phyloP scores from a whole-genome alignment of 1,140 invertebrate species.

The Zelostemma sp. region DNA sequence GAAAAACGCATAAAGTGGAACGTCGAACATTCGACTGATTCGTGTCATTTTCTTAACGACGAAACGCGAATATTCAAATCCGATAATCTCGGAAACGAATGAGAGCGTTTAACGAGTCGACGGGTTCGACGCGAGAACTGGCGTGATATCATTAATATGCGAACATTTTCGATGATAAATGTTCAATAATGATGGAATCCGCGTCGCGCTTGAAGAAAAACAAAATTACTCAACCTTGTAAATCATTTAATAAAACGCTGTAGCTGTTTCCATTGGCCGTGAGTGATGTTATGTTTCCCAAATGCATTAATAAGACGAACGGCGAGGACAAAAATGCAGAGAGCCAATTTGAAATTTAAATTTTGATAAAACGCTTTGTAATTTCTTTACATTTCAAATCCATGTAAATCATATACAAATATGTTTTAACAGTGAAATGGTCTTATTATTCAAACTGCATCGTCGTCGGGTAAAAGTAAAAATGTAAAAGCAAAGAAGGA shows the following conservation, averaged over 20 bases:
- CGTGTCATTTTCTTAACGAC: too few species aligned
- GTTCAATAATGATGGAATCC: neutral
- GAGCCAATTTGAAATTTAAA: neutral
- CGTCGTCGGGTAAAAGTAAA: slow-evolving; percentile 1
- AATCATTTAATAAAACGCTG: too few species aligned
- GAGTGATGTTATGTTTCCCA: too few species aligned
- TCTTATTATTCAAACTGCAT: slow-evolving; percentile 7
- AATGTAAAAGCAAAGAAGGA: slow-evolving; percentile 4
- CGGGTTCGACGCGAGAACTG: too few species aligned
- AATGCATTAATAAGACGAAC: too few species aligned
- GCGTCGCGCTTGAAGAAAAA: neutral
- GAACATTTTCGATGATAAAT: neutral
- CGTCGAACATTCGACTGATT: too few species aligned
- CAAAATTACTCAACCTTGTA: neutral
- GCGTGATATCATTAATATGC: too few species aligned
- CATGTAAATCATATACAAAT: slow-evolving; percentile 4
- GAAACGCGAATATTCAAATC: too few species aligned
- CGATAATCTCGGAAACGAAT: too few species aligned
- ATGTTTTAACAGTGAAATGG: neutral
- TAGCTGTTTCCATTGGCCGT: too few species aligned
- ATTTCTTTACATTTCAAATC: slow-evolving; percentile 1
- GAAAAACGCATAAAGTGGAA: too few species aligned
- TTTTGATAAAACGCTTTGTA: slow-evolving; percentile 2
- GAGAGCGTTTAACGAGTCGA: neutral
- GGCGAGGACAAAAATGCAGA: neutral